Evolutionary conservation across 1,140 invertebrate species (phyloP), one percentile per base, ranked within the genome.

Genomic region (Achroia grisella): DNA sequence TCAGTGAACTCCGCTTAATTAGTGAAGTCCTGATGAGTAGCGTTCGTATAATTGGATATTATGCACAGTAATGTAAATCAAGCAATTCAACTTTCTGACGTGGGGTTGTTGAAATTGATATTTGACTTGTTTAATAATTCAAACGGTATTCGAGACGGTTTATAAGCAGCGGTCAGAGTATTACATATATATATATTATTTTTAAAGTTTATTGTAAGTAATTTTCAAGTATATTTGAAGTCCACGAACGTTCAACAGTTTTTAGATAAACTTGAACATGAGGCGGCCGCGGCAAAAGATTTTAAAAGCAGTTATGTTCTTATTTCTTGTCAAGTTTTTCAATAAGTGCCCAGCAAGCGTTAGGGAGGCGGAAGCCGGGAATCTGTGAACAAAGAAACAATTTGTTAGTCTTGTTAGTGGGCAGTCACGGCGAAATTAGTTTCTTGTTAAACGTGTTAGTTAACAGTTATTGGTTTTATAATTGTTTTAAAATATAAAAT

Each of bases 381-480:
- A 77, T 74, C 79, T 83, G 79, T 56, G 68, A 61, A 83, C 75
- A 83, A 83, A 81, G 68, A 78, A 73, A 71, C 46, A 40, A 58
- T 37, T 51, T 68, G 75, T 83, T 83, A 83, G 75, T 72, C 41
- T 41, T 65, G 59, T 78, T 71, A 75, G 62, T 69, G 32, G 50
- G 34, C 40, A 48, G 8, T 29, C n/a, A 34, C 41, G n/a, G n/a
- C 13, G 33, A 28, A 58, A 60, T 58, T 60, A 58, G 56, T 57
- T 57, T 50, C 31, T 51, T 55, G 51, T 62, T 56, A 59, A 37
- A n/a, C 14, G 11, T 5, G 28, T 17, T 42, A 42, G 28, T 23
- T 23, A 23, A 23, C 6, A 6, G 6, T 6, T 3, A 6, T 15
- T 4, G 12, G 37, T 42, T 41, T 30, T 11, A 10, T 23, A 15